A percentile compares a stretch with the other conserved stretches of the same genome.
These are phyloP conservation scores for Geotrupes spiniger DNA, from an alignment of 2,888 invertebrate species.

Conservation along the genomic window DNA sequence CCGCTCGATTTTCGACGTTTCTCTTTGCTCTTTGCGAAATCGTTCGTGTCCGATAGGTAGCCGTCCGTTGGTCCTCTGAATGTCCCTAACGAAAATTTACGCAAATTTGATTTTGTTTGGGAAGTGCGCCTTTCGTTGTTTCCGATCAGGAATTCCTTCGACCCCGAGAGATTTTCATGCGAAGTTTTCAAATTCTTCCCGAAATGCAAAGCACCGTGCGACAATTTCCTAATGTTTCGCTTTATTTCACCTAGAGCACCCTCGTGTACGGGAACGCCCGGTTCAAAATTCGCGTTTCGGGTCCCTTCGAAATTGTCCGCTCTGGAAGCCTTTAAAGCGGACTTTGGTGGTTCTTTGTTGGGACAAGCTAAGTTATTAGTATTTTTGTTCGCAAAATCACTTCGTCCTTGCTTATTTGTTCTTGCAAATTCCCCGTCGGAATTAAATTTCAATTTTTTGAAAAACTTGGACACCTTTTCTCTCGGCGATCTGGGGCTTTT, in stretches of 20 bases:
- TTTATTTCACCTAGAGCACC: conserved; percentile 15
- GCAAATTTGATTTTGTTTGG: background rate
- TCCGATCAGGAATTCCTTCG: background rate
- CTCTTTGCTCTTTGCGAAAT: conserved; percentile 5
- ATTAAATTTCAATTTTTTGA: conserved; percentile 11
- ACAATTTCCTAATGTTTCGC: conserved; percentile 18
- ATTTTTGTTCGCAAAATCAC: too few species aligned
- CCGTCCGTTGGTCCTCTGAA: background rate
- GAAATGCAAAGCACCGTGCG: conserved; percentile 18
- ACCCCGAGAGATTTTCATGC: background rate
- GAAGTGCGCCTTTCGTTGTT: conserved; percentile 1
- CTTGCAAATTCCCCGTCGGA: background rate
- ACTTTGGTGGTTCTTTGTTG: background rate
- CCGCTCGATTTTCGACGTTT: conserved; percentile 19
- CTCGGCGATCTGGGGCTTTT: conserved; percentile 10
- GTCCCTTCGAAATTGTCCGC: too few species aligned
- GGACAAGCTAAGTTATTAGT: too few species aligned
- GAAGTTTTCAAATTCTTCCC: conserved; percentile 8
- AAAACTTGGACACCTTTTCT: conserved; percentile 17
- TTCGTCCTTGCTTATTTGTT: too few species aligned
- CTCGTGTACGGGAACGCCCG: too few species aligned
- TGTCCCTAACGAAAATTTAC: background rate
- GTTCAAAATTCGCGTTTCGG: too few species aligned
- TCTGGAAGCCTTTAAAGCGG: background rate
- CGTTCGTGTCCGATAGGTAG: background rate